A percentile compares a stretch with the other conserved stretches of the same genome.
Evolutionary conservation across 2,888 invertebrate species (phyloP).

Genomic region (Lamellibrachia columna): DNA sequence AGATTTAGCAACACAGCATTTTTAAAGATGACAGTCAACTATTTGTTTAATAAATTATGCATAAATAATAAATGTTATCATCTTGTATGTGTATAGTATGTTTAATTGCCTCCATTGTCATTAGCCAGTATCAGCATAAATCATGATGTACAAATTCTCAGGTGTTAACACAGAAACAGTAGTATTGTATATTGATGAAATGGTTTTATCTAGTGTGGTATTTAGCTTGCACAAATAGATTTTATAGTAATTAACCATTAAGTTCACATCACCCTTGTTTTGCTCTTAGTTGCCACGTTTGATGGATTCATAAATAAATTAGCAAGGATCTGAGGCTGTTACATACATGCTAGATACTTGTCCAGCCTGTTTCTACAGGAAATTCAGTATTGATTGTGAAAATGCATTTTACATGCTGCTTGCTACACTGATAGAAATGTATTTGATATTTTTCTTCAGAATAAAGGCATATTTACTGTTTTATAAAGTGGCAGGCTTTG

Average conservation of each 20-base stretch:
- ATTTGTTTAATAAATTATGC: not conserved
- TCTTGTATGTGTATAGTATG: not conserved
- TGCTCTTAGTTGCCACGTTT: not conserved
- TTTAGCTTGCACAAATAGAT: not conserved
- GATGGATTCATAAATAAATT: not conserved
- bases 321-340: not conserved
- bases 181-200: not conserved
- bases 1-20: not conserved
- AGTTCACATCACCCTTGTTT: not conserved
- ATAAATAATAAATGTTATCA: not conserved
- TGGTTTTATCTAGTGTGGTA: not conserved
- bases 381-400: conserved; percentile 11
- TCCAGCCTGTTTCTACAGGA: not conserved
- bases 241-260: not conserved
- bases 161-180: not conserved
- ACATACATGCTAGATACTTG: not conserved
- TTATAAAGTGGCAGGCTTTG: not conserved
- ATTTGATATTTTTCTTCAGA: conserved; percentile 1
- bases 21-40: not conserved
- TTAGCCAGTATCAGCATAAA: not conserved
- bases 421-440: not conserved
- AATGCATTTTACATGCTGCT: not conserved
- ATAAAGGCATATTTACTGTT: not conserved
- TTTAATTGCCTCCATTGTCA: not conserved
- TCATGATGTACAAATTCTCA: not conserved